Base-by-base conservation (phyloP, 1,140 invertebrate genomes). In the Druon quercuslanigerum region DNA sequence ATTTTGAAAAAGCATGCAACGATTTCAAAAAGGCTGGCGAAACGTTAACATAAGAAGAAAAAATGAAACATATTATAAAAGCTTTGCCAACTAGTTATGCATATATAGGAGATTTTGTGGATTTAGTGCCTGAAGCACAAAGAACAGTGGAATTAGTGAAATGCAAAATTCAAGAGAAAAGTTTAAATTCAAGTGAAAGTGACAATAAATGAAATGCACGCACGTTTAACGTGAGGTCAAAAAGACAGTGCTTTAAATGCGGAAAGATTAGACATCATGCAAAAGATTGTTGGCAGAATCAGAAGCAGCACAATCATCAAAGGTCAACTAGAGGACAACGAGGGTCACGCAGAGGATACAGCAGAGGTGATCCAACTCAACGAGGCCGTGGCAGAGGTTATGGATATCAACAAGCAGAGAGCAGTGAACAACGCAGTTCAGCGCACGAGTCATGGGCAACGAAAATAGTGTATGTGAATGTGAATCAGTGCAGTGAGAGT, bases 101-200 rank as follows among this genome's bases (percentile, higher is more conserved):
- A n/a, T 33, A 8, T 13, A 78, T 78, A 25, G 76, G 76, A 6
- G 72, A 78, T 51, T 78, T 78, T 57, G 75, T 78, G 2, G 77
- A 78, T 52, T 17, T 78, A 16, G 70, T 78, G 7, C 82, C 85
- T 82, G 84, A 87, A 82, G 79, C 87, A 84, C 79, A 89, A 84
- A 80, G 78, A 84, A 90, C 88, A 73, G 84, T 88, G 12, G 87
- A 90, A 56, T 90, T 90, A 85, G 81, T 90, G 71, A 71, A 79
- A 17, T 84, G 77, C 73, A 89, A 89, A 86, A 89, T 90, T 79
- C 87, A 87, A 83, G 16, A 54, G 52, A 52, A 11, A 16, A 52
- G 51, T 52, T 16, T 52, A 5, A 52, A 52, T 11, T 52, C 51
- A 52, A 52, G 11, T 13, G 12, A 52, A 52, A 11, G 12, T 2